These are phyloP conservation scores for Yponomeuta evonymella DNA, from an alignment of 2,888 invertebrate genomes.

Conservation along the genomic window DNA sequence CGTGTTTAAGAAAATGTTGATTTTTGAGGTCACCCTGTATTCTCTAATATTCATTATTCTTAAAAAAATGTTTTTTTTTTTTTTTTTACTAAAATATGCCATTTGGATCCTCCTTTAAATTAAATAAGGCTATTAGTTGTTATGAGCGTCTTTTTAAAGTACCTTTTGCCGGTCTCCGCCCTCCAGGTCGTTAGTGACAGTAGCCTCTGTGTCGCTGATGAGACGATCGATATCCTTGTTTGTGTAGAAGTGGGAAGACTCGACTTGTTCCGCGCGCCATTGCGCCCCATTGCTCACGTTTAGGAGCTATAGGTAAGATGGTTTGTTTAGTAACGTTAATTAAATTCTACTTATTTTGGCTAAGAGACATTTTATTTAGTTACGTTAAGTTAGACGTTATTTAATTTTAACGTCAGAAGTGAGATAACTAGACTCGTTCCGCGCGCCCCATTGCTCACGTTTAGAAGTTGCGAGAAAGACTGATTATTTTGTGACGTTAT, in stretches of 20 bases:
- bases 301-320: conserved; percentile 77
- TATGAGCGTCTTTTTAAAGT: too few relatives aligned
- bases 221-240: conserved; percentile 98
- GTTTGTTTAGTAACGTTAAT: not conserved
- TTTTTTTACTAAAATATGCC: too few relatives aligned
- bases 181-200: conserved; percentile 90
- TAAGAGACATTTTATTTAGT: too few relatives aligned
- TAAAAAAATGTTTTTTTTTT: too few relatives aligned
- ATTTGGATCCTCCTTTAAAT: too few relatives aligned
- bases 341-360: too few relatives aligned
- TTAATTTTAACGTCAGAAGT: too few relatives aligned
- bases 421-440: conserved; percentile 54
- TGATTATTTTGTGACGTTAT: not conserved
- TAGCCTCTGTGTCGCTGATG: conserved; percentile 94
- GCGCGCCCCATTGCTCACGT: conserved; percentile 53
- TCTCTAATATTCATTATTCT: too few relatives aligned
- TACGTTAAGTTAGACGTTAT: too few relatives aligned
- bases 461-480: conserved; percentile 78
- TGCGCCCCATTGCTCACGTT: conserved; percentile 89
- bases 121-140: too few relatives aligned
- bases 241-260: conserved; percentile 94
- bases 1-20: too few relatives aligned
- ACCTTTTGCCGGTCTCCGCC: conserved; percentile 92
- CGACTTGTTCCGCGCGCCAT: conserved; percentile 95
- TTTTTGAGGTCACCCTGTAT: too few relatives aligned